Conservation (phyloP, 2,888 invertebrate species). For the Nephrotoma guestfalica region DNA sequence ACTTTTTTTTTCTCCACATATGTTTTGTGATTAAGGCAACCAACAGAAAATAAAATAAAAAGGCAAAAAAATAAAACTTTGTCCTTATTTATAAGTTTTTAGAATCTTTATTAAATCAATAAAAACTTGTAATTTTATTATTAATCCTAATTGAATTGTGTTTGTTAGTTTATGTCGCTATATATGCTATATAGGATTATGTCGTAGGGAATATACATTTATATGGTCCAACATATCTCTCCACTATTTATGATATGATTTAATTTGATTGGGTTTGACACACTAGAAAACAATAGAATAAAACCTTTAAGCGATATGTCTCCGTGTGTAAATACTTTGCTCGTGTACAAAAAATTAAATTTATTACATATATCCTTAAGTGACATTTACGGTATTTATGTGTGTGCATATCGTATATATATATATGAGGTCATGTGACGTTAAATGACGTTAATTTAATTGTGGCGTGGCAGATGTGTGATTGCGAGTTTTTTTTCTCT, state of each 20-base stretch:
- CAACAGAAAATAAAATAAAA: not conserved
- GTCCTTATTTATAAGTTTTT: not conserved
- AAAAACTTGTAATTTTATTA: not conserved
- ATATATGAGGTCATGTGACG: not conserved
- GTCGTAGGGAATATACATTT: not conserved
- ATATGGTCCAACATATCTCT: not conserved
- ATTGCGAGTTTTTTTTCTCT: too few relatives aligned
- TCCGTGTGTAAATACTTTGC: not conserved
- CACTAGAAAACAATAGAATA: not conserved
- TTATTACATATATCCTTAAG: not conserved
- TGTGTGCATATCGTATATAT: not conserved
- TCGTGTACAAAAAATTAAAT: not conserved
- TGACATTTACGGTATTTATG: not conserved
- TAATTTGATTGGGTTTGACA: not conserved
- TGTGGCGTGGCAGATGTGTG: not conserved
- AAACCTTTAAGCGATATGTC: not conserved
- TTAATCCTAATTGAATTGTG: not conserved
- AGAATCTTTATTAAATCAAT: not conserved
- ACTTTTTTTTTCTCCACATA: not conserved
- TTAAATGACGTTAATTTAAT: not conserved
- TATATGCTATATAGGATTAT: not conserved
- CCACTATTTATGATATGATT: not conserved
- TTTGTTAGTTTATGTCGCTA: not conserved
- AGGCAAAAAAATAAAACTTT: not conserved
- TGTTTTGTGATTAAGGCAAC: not conserved